Percentiles rank a stretch among this genome's conserved stretches.
phyloP scores from a whole-genome alignment of 2,888 invertebrate species.

The Prosopocoilus inquinatus region DNA sequence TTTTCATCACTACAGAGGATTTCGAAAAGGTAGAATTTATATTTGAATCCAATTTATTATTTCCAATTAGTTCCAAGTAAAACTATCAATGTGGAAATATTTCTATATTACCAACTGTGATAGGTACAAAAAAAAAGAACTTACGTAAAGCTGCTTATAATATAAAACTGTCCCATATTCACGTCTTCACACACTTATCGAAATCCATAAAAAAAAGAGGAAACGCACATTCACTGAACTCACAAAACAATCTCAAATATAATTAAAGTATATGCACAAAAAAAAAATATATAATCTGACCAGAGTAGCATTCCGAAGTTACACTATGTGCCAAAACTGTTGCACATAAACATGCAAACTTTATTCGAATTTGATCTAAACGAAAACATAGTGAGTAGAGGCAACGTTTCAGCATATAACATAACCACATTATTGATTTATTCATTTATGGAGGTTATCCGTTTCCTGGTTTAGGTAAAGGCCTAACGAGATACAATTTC shows the following conservation, averaged over 20 bases:
- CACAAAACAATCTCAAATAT: slow-evolving; percentile 13
- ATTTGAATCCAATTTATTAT: too few relatives aligned
- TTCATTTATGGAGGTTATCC: slow-evolving; percentile 29
- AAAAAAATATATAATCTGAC: slow-evolving; percentile 16
- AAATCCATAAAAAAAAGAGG: slow-evolving; percentile 3
- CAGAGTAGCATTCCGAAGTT: slow-evolving; percentile 12
- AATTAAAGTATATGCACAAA: slow-evolving; percentile 7
- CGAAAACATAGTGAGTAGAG: neutral
- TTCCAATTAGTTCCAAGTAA: too few relatives aligned
- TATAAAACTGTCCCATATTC: slow-evolving; percentile 5
- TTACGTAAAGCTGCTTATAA: slow-evolving; percentile 14
- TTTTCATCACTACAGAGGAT: too few relatives aligned
- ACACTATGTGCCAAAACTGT: slow-evolving; percentile 3
- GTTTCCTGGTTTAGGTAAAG: slow-evolving; percentile 70
- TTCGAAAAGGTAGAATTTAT: too few relatives aligned
- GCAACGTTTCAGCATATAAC: slow-evolving; percentile 17
- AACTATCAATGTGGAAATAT: too few relatives aligned
- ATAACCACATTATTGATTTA: slow-evolving; percentile 7
- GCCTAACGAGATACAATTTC: slow-evolving; percentile 93
- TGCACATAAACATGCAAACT: slow-evolving; percentile 3
- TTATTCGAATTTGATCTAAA: neutral
- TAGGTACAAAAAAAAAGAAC: neutral
- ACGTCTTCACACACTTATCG: slow-evolving; percentile 7
- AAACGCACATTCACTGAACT: slow-evolving; percentile 9
- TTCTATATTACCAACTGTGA: neutral